phyloP scores from a whole-genome alignment of 92 coral and sea anemone genomes.

The Nematostella vectensis region DNA sequence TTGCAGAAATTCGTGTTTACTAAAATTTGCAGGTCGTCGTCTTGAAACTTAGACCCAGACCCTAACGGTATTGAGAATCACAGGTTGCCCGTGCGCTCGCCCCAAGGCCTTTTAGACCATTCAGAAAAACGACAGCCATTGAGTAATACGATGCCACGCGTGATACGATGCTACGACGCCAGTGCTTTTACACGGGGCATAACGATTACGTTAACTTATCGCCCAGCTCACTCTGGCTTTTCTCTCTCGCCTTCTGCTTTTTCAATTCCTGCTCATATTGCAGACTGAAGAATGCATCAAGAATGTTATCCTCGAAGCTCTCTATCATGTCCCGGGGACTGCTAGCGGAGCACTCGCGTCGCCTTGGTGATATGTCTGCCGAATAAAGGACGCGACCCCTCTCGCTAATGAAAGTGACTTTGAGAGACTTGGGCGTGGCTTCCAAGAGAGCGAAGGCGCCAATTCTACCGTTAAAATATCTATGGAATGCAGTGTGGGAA shows the following conservation, averaged over 20 bases:
- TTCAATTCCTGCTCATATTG: conserved; percentile 7
- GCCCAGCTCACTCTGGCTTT: background rate
- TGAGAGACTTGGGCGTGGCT: conserved; percentile 49
- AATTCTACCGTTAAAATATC: conserved; percentile 57
- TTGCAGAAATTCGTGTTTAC: too few species aligned
- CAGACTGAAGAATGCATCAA: conserved; percentile 11
- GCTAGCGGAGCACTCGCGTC: conserved; percentile 3
- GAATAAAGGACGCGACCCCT: conserved; percentile 22
- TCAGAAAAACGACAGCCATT: too few species aligned
- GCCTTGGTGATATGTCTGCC: conserved; percentile 34
- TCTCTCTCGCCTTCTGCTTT: background rate
- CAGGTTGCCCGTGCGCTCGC: too few species aligned
- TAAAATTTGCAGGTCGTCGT: too few species aligned
- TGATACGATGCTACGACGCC: too few species aligned
- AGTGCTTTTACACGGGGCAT: too few species aligned
- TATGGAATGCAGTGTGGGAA: background rate
- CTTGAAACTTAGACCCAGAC: too few species aligned
- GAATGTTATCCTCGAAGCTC: conserved; percentile 17
- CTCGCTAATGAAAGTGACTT: conserved; percentile 34
- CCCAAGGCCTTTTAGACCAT: too few species aligned
- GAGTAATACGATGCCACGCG: too few species aligned
- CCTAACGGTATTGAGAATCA: too few species aligned
- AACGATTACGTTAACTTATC: too few species aligned
- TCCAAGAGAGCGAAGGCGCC: conserved; percentile 61
- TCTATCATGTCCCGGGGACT: conserved; percentile 1